phyloP scores from a whole-genome alignment of 2,113 vertebrate species.

The Salvelinus sp. region DNA sequence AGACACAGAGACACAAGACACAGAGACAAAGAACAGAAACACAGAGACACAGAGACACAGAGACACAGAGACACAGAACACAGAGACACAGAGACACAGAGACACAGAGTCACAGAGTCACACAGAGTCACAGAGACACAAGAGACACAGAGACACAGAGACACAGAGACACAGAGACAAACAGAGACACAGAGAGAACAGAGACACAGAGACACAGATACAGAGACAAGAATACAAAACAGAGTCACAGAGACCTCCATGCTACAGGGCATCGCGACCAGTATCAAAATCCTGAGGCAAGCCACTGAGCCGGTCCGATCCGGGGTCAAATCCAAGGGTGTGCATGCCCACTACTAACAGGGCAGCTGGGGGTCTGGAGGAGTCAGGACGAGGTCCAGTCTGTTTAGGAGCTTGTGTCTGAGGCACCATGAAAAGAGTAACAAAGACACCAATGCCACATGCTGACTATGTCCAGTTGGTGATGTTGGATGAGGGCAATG shows the following conservation, averaged over 20 bases:
- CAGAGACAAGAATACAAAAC: too few relatives aligned
- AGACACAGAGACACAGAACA: too few relatives aligned
- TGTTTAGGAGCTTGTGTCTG: constrained; percentile 68
- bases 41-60: too few relatives aligned
- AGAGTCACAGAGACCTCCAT: constrained; percentile 40
- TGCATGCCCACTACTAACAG: constrained; percentile 72
- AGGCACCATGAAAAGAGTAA: constrained; percentile 70
- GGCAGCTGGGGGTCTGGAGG: constrained; percentile 54
- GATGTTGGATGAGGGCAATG: constrained; percentile 41
- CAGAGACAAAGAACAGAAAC: too few relatives aligned
- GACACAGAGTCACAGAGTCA: too few relatives aligned
- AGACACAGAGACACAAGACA: too few relatives aligned
- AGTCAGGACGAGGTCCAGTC: constrained; percentile 74
- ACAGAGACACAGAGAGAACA: too few relatives aligned
- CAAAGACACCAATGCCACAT: constrained; percentile 74
- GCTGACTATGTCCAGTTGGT: constrained; percentile 61
- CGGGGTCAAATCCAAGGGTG: constrained; percentile 74
- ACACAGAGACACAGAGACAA: neutral
- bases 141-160: too few relatives aligned
- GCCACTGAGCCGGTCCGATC: constrained; percentile 67
- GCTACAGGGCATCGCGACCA: constrained; percentile 58
- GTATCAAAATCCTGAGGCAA: constrained; percentile 71
- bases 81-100: too few relatives aligned
- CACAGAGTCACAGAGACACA: too few relatives aligned
- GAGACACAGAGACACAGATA: neutral